A percentile compares a stretch with the other conserved stretches of the same genome.
Evolutionary conservation across 2,113 vertebrate species (phyloP).

Genomic region (Anolis carolinensis): DNA sequence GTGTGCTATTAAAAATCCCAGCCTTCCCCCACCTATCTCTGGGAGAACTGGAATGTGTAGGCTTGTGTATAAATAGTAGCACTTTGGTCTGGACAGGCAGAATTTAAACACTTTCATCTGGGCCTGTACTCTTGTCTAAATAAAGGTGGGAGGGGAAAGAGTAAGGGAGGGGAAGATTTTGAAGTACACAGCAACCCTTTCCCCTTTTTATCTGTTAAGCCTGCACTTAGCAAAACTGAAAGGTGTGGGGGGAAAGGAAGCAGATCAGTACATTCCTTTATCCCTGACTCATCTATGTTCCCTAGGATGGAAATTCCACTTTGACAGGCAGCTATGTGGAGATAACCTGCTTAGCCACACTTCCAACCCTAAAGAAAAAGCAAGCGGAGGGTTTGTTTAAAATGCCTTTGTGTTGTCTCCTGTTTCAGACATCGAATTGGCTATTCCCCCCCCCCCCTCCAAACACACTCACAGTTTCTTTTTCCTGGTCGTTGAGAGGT

Average conservation of each 20-base stretch:
- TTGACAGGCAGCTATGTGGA: background rate
- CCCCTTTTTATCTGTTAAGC: background rate
- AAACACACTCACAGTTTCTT: too few relatives aligned
- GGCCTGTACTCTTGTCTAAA: background rate
- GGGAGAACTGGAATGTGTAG: background rate
- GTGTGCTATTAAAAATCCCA: background rate
- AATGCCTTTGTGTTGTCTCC: background rate
- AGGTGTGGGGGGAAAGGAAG: background rate
- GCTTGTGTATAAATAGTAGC: background rate
- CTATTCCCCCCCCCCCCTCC: too few relatives aligned
- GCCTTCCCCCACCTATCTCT: background rate
- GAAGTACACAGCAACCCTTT: background rate
- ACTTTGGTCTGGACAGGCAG: background rate
- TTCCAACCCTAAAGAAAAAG: slow-evolving; percentile 38
- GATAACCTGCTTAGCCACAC: slow-evolving; percentile 33
- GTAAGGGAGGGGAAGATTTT: background rate
- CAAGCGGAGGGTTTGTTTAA: slow-evolving; percentile 12
- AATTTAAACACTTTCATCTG: background rate
- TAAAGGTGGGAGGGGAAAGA: background rate
- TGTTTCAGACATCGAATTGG: background rate
- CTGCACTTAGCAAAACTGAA: background rate
- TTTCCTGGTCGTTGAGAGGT: background rate
- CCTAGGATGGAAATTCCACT: background rate
- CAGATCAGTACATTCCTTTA: background rate
- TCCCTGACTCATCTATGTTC: background rate